Evolutionary conservation across 2,888 invertebrate species (phyloP).

Genomic region (Calliopum simillimum): DNA sequence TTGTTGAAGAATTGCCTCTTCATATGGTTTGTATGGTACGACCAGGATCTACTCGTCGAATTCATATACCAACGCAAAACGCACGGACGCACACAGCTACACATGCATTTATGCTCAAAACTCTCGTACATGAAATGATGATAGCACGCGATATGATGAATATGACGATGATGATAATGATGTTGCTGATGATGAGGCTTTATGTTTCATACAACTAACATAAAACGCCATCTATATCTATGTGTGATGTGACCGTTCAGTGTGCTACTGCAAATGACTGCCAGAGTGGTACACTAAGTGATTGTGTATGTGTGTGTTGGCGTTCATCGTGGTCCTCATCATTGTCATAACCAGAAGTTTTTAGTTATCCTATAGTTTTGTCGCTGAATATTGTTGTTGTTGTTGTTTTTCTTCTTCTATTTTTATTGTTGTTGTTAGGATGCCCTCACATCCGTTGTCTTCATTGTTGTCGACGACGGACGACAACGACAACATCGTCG

Average conservation of each 20-base stretch:
- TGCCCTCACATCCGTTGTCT: background rate
- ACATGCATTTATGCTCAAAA: constrained; percentile 8
- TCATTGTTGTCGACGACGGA: constrained; percentile 7
- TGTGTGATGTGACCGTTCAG: constrained; percentile 1
- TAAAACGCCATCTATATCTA: constrained; percentile 25
- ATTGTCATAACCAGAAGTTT: constrained; percentile 38
- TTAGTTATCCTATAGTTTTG: constrained; percentile 34
- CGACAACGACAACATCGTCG: constrained; percentile 19
- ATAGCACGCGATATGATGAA: constrained; percentile 9
- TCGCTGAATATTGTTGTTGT: constrained; percentile 15
- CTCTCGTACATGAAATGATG: background rate
- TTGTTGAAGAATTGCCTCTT: constrained; percentile 51
- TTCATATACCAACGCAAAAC: constrained; percentile 35
- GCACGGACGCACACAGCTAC: constrained; percentile 9
- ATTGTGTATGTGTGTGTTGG: constrained; percentile 8
- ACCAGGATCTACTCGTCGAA: constrained; percentile 22
- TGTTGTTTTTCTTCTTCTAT: constrained; percentile 1
- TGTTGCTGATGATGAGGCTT: too few relatives aligned
- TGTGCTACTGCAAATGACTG: constrained; percentile 38
- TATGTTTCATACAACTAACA: background rate
- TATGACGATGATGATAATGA: background rate
- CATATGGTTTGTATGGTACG: constrained; percentile 43
- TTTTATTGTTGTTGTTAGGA: background rate
- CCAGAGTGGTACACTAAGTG: constrained; percentile 3
- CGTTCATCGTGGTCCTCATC: constrained; percentile 31